Evolutionary conservation across 2,888 invertebrate species (phyloP), one percentile per base, ranked within the genome.

Genomic region (Zele albiditarsus): DNA sequence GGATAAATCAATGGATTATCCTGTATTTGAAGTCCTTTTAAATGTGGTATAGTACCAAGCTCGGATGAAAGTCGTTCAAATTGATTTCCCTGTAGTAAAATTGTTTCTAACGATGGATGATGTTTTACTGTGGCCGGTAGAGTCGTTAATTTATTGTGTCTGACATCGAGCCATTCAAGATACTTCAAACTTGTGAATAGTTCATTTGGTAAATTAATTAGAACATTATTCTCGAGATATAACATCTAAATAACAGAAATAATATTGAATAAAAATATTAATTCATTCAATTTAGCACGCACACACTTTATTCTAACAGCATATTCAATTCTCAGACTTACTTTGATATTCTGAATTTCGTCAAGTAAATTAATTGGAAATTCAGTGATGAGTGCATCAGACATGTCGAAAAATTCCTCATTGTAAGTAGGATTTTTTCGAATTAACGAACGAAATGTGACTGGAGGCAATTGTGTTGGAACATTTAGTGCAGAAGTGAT

Each of bases 1-100:
- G 94, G 94, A 84, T 91, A 93, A 42, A 83, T 85, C 12, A 94
- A 81, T 0, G 93, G 93, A 86, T 94, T 94, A 58, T 92, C 91
- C 57, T 90, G 88, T 58, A 93, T 79, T 86, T 93, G 93, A 3
- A 94, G 87, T 12, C 91, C 92, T 90, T 92, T 93, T 78, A 94
- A 88, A 77, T 90, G 92, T 25, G 90, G 85, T 16, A 93, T 89
- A 5, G 92, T 82, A 75, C 91, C 93, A 16, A 94, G 84, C 89
- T 93, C 94, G 71, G 92, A 89, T 0, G 94, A 94, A 60, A 94
- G 85, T 73, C 88, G 86, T 71, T 91, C 90, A 31, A 94, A 84
- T 78, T 90, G 89, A 84, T 94, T 94, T 81, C 92, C 92, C 86
- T 93, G 92, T 38, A 94, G 85, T 25, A 94, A 88, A 71, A 94